Evolutionary conservation across 2,888 invertebrate genomes (phyloP).

Genomic region (Microctonus brassicae): DNA sequence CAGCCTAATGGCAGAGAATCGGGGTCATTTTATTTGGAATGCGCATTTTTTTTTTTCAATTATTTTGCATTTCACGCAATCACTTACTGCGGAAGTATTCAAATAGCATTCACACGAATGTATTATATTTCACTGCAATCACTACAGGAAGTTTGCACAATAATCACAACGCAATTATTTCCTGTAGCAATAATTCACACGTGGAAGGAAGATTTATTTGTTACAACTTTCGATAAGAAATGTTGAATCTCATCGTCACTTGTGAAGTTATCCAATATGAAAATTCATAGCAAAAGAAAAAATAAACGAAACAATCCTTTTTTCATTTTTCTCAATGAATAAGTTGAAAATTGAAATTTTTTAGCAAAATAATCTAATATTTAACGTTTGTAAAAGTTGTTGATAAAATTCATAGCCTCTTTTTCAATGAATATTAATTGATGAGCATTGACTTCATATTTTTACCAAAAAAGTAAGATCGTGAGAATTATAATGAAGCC

Average conservation of each 20-base stretch:
- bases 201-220: not conserved
- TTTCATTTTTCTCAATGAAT: not conserved
- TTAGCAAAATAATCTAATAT: not conserved
- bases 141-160: not conserved
- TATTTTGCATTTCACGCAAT: not conserved
- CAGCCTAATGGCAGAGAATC: constrained; percentile 10
- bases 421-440: not conserved
- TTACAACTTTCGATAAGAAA: not conserved
- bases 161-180: not conserved
- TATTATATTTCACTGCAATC: not conserved
- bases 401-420: not conserved
- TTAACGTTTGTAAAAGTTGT: not conserved
- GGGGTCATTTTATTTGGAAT: not conserved
- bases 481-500: not conserved
- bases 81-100: not conserved
- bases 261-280: not conserved
- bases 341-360: not conserved
- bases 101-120: not conserved
- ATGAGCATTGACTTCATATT: not conserved
- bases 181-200: not conserved
- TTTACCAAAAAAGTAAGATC: not conserved
- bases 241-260: not conserved
- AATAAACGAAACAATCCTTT: not conserved
- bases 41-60: not conserved
- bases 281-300: too few relatives aligned